Conservation (phyloP, 2,888 invertebrate genomes). For the Oxystoma pomonae region DNA sequence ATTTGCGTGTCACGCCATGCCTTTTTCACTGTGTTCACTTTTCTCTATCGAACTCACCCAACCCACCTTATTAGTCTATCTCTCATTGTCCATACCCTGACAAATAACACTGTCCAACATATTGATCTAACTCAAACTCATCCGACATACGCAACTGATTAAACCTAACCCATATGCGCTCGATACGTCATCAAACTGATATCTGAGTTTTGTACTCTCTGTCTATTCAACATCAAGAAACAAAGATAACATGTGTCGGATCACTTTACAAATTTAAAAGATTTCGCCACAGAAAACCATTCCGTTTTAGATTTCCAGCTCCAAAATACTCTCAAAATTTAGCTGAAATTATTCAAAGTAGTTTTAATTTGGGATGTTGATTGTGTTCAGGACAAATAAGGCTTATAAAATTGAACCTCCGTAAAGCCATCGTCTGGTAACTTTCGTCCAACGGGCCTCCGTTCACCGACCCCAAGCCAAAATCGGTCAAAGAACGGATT, state of each 20-base stretch:
- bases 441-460: conserved; percentile 42
- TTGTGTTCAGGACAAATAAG: background rate
- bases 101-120: background rate
- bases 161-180: no score
- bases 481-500: conserved; percentile 48
- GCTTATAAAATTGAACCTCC: background rate
- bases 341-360: background rate
- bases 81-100: background rate
- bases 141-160: no score
- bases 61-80: background rate
- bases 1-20: conserved; percentile 4
- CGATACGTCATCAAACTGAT: background rate
- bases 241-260: background rate
- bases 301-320: conserved; percentile 1
- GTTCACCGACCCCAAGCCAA: conserved; percentile 67
- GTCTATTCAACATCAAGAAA: background rate
- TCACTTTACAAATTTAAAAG: conserved; percentile 6
- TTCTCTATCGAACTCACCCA: background rate
- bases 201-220: background rate
- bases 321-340: conserved; percentile 7
- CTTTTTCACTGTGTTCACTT: background rate
- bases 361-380: background rate
- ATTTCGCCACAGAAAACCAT: background rate
- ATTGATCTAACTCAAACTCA: background rate
- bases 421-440: conserved; percentile 12